Conservation (phyloP, 2,888 invertebrate genomes). For the Hirtodrosophila trivittata region DNA sequence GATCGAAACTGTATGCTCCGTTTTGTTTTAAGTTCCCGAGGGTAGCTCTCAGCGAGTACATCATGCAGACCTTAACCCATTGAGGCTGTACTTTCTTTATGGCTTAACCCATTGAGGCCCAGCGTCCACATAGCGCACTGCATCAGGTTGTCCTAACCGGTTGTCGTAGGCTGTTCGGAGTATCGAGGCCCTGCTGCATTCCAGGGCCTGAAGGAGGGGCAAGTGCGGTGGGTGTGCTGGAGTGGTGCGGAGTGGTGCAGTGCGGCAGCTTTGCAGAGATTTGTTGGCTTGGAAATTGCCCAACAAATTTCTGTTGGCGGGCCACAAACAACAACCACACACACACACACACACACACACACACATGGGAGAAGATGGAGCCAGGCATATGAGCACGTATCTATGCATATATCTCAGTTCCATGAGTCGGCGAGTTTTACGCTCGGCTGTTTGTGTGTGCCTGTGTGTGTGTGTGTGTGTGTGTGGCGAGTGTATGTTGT, state of each 20-base stretch:
- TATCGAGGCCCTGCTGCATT: background rate
- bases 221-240: background rate
- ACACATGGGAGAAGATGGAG: slow-evolving; percentile 1
- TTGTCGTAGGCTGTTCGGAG: slow-evolving; percentile 4
- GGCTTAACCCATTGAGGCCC: background rate
- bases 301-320: slow-evolving; percentile 78
- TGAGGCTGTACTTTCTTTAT: background rate
- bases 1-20: too few species aligned
- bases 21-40: too few species aligned
- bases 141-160: slow-evolving; percentile 6
- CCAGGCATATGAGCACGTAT: slow-evolving; percentile 65
- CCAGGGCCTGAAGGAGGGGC: background rate
- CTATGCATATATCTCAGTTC: slow-evolving; percentile 62
- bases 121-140: background rate
- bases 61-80: background rate
- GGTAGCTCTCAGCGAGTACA: too few species aligned
- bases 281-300: slow-evolving; percentile 80
- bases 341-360: background rate
- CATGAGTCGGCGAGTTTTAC: slow-evolving; percentile 9
- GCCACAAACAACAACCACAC: slow-evolving; percentile 68
- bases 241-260: slow-evolving; percentile 37
- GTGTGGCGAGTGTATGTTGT: slow-evolving; percentile 42
- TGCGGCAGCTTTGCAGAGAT: slow-evolving; percentile 75
- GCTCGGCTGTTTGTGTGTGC: slow-evolving; percentile 6
- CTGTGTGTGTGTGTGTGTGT: slow-evolving; percentile 28